A percentile compares a stretch with the other conserved stretches of the same genome.
These are phyloP conservation scores for Isurus oxyrinchus DNA, from an alignment of 2,113 vertebrate species.

Conservation along the genomic window DNA sequence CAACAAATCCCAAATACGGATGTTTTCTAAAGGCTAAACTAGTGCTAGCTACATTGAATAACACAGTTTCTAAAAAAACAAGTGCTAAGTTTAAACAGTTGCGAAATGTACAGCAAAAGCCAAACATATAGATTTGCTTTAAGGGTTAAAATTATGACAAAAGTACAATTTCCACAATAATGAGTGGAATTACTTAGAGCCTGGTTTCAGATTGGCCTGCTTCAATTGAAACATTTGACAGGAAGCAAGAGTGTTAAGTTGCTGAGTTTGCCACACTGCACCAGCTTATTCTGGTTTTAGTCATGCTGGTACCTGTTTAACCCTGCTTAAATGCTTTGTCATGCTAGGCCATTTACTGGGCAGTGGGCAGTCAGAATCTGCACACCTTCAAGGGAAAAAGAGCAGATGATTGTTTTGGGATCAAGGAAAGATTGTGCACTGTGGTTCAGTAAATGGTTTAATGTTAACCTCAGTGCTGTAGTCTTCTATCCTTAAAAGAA, in stretches of 20 bases:
- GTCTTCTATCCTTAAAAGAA: not conserved
- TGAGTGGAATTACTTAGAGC: constrained; percentile 47
- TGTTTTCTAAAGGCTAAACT: not conserved
- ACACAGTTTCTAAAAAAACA: not conserved
- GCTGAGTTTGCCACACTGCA: constrained; percentile 39
- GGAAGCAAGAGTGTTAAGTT: constrained; percentile 38
- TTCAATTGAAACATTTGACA: constrained; percentile 45
- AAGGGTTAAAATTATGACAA: not conserved
- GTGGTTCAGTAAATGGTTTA: not conserved
- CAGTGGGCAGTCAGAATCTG: not conserved
- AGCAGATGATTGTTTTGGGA: not conserved
- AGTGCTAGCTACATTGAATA: no score
- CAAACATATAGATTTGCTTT: not conserved
- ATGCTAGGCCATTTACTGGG: not conserved
- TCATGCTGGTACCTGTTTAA: constrained; percentile 34
- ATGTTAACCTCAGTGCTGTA: not conserved
- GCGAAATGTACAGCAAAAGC: not conserved
- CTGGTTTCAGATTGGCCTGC: constrained; percentile 45
- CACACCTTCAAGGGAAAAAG: not conserved
- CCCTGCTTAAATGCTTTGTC: not conserved
- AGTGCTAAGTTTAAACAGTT: not conserved
- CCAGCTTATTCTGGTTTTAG: constrained; percentile 27
- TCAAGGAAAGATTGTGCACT: not conserved
- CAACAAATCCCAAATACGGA: not conserved
- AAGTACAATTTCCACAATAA: not conserved